Evolutionary conservation across 2,113 vertebrate species (phyloP).

Genomic region (Rhinichthys klamathensis): DNA sequence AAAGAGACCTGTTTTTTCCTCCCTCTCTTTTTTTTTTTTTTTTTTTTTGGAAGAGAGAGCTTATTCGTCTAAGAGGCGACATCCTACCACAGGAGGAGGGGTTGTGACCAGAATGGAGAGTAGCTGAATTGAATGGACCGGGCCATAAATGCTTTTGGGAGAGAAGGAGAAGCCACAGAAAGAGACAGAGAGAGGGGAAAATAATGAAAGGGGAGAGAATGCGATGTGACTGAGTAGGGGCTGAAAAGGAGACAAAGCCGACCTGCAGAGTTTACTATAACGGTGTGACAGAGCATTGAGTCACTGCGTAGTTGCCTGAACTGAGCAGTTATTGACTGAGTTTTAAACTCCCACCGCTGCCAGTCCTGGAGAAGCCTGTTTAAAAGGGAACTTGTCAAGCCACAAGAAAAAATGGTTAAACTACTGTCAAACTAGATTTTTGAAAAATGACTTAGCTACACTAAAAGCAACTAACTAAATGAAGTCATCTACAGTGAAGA

Average conservation of each 20-base stretch:
- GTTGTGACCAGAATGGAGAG: constrained; percentile 72
- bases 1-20: neutral
- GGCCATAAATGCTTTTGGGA: constrained; percentile 64
- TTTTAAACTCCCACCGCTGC: neutral
- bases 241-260: constrained; percentile 32
- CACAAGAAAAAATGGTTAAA: neutral
- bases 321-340: constrained; percentile 39
- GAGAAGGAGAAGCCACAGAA: constrained; percentile 34
- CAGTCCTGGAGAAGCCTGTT: neutral
- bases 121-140: constrained; percentile 61
- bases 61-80: constrained; percentile 69
- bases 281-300: constrained; percentile 26
- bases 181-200: constrained; percentile 13
- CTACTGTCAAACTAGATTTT: neutral
- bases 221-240: constrained; percentile 22
- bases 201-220: neutral
- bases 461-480: neutral
- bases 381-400: neutral
- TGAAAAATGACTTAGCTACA: neutral
- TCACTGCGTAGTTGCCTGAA: constrained; percentile 15
- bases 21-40: neutral
- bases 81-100: constrained; percentile 62
- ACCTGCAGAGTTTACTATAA: constrained; percentile 14
- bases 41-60: constrained; percentile 69
- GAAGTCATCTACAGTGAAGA: neutral